Base-by-base conservation (phyloP, 2,888 invertebrate species). In the Ctena decussata region DNA sequence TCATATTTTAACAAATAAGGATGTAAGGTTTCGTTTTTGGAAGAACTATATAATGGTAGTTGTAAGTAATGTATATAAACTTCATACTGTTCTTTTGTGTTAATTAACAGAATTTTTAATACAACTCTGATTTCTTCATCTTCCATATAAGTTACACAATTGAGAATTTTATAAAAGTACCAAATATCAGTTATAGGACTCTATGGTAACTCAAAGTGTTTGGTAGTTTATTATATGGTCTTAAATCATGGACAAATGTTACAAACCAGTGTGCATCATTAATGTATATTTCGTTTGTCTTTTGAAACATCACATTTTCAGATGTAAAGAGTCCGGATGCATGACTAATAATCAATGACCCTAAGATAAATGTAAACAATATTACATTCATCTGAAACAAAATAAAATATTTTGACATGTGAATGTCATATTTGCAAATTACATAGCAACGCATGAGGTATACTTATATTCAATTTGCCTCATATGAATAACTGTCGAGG, bases 171-270 rank as follows among this genome's bases (percentile, higher is more conserved):
- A 57, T 78, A 82, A 70, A 78, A 78, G 53, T 78, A 72, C 82
- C 82, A 82, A 39, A 78, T 82, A 24, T 82, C 46, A 18, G 21
- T 70, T 24, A 24, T 46, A 18, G 82, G 82, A 46, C 74, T 74
- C 30, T 3, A 41, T 39, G 75, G 69, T 46, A 82, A 49, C 74
- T 74, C 37, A 37, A 78, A 46, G 27, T 60, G 74, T 32, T 46
- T 49, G 6, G 77, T 24, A 83, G 39, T 3, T 6, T 39, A 1
- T 69, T 6, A 57, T 46, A 78, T 37, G 74, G 78, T 53, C 32
- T 41, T 41, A 78, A 60, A 39, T 78, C 75, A 79, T 78, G 74
- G 11, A 70, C 41, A 78, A 83, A 79, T 49, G 78, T 78, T n/a
- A 83, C 39, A 3, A 44, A 49, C 78, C 83, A 83, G 30, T 30